Percentiles rank a stretch among this genome's conserved stretches.
These are phyloP conservation scores for Muntiacus reevesi DNA, from an alignment of 2,113 vertebrate species.

Conservation along the genomic window DNA sequence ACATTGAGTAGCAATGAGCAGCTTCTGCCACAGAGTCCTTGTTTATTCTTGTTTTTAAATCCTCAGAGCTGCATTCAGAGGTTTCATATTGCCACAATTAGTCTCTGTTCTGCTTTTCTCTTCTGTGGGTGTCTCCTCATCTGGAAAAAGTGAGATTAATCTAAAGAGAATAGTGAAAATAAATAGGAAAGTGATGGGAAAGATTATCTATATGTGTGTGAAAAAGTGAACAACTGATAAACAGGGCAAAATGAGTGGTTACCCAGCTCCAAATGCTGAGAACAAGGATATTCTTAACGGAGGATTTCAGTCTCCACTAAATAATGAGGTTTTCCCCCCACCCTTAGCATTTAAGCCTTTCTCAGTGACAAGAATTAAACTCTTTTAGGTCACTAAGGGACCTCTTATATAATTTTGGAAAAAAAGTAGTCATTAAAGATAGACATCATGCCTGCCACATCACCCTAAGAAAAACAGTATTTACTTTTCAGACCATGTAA, in stretches of 20 bases:
- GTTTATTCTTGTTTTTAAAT: not conserved
- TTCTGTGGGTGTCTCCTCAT: not conserved
- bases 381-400: not conserved
- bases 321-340: not conserved
- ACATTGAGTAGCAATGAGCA: not conserved
- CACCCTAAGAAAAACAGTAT: not conserved
- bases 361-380: not conserved
- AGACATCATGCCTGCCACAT: not conserved
- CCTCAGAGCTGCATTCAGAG: not conserved
- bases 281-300: not conserved
- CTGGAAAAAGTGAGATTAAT: not conserved
- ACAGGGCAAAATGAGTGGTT: not conserved
- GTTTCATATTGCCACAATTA: not conserved
- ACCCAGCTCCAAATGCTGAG: not conserved
- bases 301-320: not conserved
- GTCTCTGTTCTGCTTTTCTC: not conserved
- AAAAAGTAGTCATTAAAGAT: conserved; percentile 14
- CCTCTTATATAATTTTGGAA: not conserved
- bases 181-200: not conserved
- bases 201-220: not conserved
- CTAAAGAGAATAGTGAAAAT: not conserved
- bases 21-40: not conserved
- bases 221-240: not conserved
- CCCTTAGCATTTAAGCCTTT: not conserved
- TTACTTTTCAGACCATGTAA: not conserved